Evolutionary conservation across 2,888 invertebrate genomes (phyloP), one percentile per base, ranked within the genome.

Genomic region (Argyresthia albistria): DNA sequence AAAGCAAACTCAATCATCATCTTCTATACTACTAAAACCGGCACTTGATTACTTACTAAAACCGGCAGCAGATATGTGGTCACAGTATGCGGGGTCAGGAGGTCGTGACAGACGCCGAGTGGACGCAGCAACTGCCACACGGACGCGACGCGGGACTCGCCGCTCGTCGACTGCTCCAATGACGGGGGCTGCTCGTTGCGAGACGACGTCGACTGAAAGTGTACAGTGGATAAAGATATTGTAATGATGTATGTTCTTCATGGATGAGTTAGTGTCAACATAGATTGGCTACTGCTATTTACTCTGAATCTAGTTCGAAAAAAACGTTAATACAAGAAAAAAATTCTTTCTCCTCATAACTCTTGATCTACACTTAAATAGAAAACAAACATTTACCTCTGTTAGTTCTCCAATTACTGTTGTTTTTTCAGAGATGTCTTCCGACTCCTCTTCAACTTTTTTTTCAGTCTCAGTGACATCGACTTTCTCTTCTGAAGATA

Each of bases 31-130:
- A 95, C 95, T 81, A 96, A 90, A 69, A 98, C 93, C 54, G 97
- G 97, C 90, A 97, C n/a, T n/a, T n/a, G 7, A 46, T 55, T 53
- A 70, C 93, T 91, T 80, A 95, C 95, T 81, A 96, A 90, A 69
- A 98, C 93, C 54, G 97, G 97, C 90, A 97, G 91, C 65, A 98
- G 92, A 84, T 96, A 98, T 76, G 95, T 96, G 70, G 95, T 93
- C 69, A 98, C 95, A 48, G 97, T 97, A 65, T 93, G 92, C 56
- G 94, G 92, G 45, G 97, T 97, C 59, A 98, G 88, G 59, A 96
- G 91, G 76, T 98, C 98, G 70, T 95, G 95, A 75, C 97, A 97
- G 55, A 95, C 91, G 43, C 97, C 98, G 73, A 98, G 95, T 9
- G 98, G 98, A 65, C 95, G 91, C 59, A 98, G 87, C 57, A 98